Evolutionary conservation across 2,888 invertebrate species (phyloP), one percentile per base, ranked within the genome.

Genomic region (Lycaena phlaeas): DNA sequence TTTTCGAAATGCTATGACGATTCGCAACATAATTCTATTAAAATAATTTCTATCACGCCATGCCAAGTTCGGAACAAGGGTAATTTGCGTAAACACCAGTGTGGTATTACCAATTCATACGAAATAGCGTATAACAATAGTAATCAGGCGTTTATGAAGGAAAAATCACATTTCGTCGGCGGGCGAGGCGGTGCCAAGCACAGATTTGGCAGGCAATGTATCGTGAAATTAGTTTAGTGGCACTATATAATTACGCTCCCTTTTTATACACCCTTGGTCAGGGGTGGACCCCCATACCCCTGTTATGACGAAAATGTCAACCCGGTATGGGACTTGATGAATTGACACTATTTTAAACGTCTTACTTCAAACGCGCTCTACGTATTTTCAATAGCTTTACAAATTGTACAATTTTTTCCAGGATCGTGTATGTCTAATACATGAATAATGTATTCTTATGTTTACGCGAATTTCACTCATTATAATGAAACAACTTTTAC

Each of bases 151-250:
- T 68, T 73, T 68, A 62, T 67, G 68, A 75, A 71, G 65, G 72
- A 73, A 71, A 78, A 79, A 76, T 78, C 71, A 68, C 69, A 72
- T 78, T 78, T 72, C 54, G 68, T 50, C 60, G 64, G 63, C 68
- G 63, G 69, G 66, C 68, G 56, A 68, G 73, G 69, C 68, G 71
- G 82, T 82, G 82, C 84, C 82, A 78, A 72, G 81, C 77, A 73
- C 84, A 82, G 84, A 82, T 84, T 84, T 81, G 69, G 76, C 65
- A 68, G 78, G 76, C 84, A 81, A 81, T 82, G 81, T 84, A 82
- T 81, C 84, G 82, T 84, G 79, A 84, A 84, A 84, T 84, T 82
- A 84, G 84, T 82, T 84, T 84, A 81, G 77, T 79, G 76, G 76
- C 76, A 82, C 79, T 82, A 82, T 84, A 81, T 84, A 84, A 84